Evolutionary conservation across 2,113 vertebrate genomes (phyloP).

Genomic region (Podocnemis expansa): DNA sequence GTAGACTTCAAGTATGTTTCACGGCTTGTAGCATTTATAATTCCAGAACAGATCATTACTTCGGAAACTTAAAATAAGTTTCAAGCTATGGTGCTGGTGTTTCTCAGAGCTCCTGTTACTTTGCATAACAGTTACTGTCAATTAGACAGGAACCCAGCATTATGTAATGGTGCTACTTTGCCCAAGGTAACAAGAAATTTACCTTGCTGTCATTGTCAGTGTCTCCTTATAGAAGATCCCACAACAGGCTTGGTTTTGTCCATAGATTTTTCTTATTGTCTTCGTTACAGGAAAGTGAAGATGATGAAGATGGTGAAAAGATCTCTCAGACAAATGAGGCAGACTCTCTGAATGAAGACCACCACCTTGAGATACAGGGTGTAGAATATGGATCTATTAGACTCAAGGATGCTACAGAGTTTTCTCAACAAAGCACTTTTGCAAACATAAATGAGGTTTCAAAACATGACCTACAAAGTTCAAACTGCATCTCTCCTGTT

Average conservation of each 20-base stretch:
- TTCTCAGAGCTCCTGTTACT: not conserved
- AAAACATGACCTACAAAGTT: not conserved
- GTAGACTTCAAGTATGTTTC: not conserved
- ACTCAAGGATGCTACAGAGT: not conserved
- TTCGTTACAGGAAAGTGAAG: constrained; percentile 36
- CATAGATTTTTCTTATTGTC: not conserved
- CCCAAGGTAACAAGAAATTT: not conserved
- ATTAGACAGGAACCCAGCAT: not conserved
- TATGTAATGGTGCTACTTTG: not conserved
- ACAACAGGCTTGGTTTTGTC: not conserved
- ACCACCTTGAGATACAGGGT: constrained; percentile 20
- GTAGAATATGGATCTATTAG: constrained; percentile 64
- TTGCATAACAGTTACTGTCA: not conserved
- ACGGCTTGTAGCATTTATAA: not conserved
- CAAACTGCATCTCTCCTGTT: not conserved
- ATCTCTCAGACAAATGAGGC: not conserved
- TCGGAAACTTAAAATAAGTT: not conserved
- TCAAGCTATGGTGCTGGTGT: no score
- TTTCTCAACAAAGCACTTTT: not conserved
- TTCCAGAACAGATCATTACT: not conserved
- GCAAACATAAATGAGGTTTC: not conserved
- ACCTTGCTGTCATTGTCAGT: not conserved
- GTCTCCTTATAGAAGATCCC: not conserved
- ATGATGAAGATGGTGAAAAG: constrained; percentile 9
- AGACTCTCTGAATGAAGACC: constrained; percentile 30